Base-by-base conservation (phyloP, 2,113 vertebrate genomes). In the Balaenoptera acutorostrata region DNA sequence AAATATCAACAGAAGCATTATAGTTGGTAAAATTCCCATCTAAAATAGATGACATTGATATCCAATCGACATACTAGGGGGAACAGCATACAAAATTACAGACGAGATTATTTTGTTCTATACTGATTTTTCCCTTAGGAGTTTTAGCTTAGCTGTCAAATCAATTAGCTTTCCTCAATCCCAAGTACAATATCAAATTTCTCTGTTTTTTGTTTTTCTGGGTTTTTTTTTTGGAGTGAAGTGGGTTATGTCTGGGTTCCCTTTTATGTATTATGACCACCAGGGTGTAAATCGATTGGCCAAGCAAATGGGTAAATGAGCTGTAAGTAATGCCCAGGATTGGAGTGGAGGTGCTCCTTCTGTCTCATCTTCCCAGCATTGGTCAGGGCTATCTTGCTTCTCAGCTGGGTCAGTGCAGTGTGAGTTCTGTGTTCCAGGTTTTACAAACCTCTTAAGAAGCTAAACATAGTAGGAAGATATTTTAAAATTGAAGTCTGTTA, bases 1-100 rank as follows among this genome's bases (percentile, higher is more conserved):
- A 98, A 98, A 98, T 98, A 99, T 97, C 98, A 98, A 98, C 98
- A 98, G 98, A 98, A 97, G 97, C 98, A 98, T 98, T 98, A 98
- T 90, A 71, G 98, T 97, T 98, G 97, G 97, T 98, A 99, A 98
- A 96, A 96, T 98, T 98, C 97, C 97, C 95, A 98, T 98, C 98
- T 98, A 27, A 98, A 98, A 98, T 94, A 98, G 97, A 97, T 97
- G 98, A 98, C 97, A 97, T 31, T 97, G 98, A 98, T 98, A 94
- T 93, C 97, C 96, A 97, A 98, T 98, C 98, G 98, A 98, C 98
- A 97, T 96, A 98, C 97, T 97, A 97, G 84, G 92, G 97, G 98
- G 96, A 98, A 97, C 71, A 97, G 52, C 7, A 82, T 97, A 97
- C 93, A 93, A 95, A 98, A 97, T 92, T 97, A 97, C 95, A 98